Conservation (phyloP, 1,140 invertebrate genomes). For the Drosophila nasuta region DNA sequence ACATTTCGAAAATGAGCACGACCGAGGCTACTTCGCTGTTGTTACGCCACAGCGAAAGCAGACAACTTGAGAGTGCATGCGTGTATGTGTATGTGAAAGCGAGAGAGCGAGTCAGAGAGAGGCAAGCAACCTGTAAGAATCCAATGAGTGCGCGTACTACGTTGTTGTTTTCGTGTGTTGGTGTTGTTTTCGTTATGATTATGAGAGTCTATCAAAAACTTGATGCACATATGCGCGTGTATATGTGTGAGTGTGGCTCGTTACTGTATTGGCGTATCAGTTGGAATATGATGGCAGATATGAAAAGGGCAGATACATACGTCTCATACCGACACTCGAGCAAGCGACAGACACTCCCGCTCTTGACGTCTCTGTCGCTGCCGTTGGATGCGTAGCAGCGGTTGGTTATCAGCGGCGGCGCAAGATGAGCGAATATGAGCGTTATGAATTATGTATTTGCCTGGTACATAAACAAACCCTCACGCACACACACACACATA, state of each 20-base stretch:
- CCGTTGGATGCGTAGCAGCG: slow-evolving; percentile 40
- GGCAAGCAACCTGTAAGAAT: slow-evolving; percentile 71
- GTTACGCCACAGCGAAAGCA: slow-evolving; percentile 12
- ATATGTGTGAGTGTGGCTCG: slow-evolving; percentile 26
- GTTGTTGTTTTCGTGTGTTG: slow-evolving; percentile 38
- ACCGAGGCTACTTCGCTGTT: slow-evolving; percentile 19
- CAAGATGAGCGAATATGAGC: slow-evolving; percentile 81
- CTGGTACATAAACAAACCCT: slow-evolving; percentile 73
- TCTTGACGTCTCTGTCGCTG: slow-evolving; percentile 22
- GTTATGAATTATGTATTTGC: slow-evolving; percentile 83
- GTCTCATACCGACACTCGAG: not conserved
- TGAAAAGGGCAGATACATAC: slow-evolving; percentile 73
- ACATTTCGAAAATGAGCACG: slow-evolving; percentile 54
- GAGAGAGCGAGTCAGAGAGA: slow-evolving; percentile 41
- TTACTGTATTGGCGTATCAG: slow-evolving; percentile 54
- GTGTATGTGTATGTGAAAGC: not conserved
- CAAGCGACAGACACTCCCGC: slow-evolving; percentile 3
- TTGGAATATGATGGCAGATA: slow-evolving; percentile 82
- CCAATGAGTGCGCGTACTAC: slow-evolving; percentile 45
- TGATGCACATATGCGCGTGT: slow-evolving; percentile 30
- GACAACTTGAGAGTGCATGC: not conserved
- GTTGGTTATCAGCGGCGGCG: slow-evolving; percentile 47
- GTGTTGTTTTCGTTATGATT: slow-evolving; percentile 82
- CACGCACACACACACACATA: slow-evolving; percentile 35
- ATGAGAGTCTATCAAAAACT: slow-evolving; percentile 84